These are phyloP conservation scores for Unio pictorum DNA, from an alignment of 2,888 invertebrate genomes.

Conservation along the genomic window DNA sequence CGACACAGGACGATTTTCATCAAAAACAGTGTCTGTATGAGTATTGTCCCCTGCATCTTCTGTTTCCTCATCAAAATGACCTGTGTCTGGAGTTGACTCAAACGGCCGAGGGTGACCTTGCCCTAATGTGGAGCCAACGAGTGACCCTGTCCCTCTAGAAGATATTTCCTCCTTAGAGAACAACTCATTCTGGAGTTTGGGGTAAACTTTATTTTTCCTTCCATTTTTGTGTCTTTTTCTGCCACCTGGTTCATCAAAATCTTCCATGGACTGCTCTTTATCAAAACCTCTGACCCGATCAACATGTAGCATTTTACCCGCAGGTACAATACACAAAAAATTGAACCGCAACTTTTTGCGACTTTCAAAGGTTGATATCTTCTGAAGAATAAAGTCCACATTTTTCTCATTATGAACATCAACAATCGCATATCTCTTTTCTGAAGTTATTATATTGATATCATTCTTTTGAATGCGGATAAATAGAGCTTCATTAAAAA, in stretches of 20 bases:
- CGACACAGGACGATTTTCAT: too few relatives aligned
- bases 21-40: too few relatives aligned
- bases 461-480: conserved; percentile 21
- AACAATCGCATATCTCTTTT: conserved; percentile 39
- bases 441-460: conserved; percentile 32
- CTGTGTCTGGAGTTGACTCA: too few relatives aligned
- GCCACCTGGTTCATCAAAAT: conserved; percentile 15
- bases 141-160: too few relatives aligned
- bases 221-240: too few relatives aligned
- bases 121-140: too few relatives aligned
- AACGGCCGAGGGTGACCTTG: too few relatives aligned
- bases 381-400: conserved; percentile 31
- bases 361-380: conserved; percentile 25
- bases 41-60: too few relatives aligned
- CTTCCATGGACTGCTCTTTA: conserved; percentile 29
- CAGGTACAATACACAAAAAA: conserved; percentile 26
- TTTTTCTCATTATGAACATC: conserved; percentile 39
- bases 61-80: too few relatives aligned
- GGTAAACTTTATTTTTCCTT: too few relatives aligned
- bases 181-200: too few relatives aligned
- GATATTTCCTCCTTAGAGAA: too few relatives aligned
- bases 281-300: conserved; percentile 33
- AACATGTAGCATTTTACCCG: conserved; percentile 20
- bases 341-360: conserved; percentile 32
- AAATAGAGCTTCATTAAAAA: conserved; percentile 30